phyloP scores from a whole-genome alignment of 2,113 vertebrate genomes.

The Pseudolaguvia tuberculata region DNA sequence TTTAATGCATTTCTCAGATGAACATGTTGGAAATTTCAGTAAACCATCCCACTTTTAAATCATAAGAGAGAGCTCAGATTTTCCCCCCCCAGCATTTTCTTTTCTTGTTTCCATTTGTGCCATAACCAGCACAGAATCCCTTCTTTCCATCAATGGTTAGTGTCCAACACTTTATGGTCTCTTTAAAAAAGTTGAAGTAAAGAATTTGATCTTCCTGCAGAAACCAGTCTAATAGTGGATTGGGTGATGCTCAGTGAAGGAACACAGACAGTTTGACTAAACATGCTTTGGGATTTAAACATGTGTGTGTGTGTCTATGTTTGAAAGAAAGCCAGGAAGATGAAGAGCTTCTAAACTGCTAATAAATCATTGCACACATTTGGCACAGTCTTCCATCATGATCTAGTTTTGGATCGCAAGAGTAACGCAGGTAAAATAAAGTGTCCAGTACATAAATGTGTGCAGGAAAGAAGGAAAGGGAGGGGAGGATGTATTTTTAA shows the following conservation, averaged over 20 bases:
- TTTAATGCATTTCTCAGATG: conserved; percentile 61
- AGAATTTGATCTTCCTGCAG: background rate
- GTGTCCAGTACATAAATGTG: background rate
- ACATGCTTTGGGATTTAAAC: background rate
- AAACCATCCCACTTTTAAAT: conserved; percentile 1
- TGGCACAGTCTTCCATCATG: background rate
- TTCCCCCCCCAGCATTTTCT: background rate
- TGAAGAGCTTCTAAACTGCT: conserved; percentile 23
- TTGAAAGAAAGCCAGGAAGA: background rate
- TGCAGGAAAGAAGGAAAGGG: background rate
- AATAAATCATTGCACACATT: conserved; percentile 24
- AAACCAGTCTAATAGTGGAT: background rate
- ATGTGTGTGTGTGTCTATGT: too few species aligned
- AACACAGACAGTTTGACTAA: background rate
- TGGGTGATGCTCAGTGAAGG: background rate
- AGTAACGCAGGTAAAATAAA: background rate
- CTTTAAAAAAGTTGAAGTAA: conserved; percentile 31
- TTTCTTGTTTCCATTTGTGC: background rate
- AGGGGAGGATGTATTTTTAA: background rate
- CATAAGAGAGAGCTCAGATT: conserved; percentile 20
- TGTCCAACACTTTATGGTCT: conserved; percentile 41
- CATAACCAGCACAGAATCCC: conserved; percentile 2
- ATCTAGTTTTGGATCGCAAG: background rate
- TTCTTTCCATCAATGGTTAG: conserved; percentile 42
- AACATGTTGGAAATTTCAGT: conserved; percentile 50